phyloP scores from a whole-genome alignment of 2,888 invertebrate species.

The Zaprionus lineosus region DNA sequence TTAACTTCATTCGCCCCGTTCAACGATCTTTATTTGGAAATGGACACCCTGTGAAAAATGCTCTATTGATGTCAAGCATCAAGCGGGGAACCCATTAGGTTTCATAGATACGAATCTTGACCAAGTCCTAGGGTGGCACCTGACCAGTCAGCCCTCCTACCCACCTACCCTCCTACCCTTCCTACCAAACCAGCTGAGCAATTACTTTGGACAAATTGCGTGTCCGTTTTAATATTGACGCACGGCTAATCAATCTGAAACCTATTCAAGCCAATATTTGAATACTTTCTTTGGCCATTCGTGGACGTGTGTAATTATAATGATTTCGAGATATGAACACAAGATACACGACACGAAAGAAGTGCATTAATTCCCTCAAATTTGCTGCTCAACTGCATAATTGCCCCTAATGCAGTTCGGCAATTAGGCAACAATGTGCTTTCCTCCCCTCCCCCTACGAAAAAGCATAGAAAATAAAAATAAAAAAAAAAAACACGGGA shows the following conservation, averaged over 20 bases:
- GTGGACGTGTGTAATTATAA: constrained; percentile 32
- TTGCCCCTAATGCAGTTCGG: constrained; percentile 68
- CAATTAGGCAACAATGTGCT: constrained; percentile 59
- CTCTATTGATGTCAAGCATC: no score
- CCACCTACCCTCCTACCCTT: no score
- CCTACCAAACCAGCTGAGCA: no score
- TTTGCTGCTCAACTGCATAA: constrained; percentile 55
- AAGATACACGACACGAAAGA: constrained; percentile 45
- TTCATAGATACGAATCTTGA: constrained; percentile 47
- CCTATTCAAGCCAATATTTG: constrained; percentile 12
- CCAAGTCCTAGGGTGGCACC: no score
- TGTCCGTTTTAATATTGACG: constrained; percentile 30
- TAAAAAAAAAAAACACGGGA: no score
- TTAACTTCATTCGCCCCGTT: no score
- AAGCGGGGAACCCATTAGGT: no score
- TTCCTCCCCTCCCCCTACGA: not conserved
- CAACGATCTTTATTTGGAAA: no score
- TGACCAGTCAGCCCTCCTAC: no score
- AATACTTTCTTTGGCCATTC: not conserved
- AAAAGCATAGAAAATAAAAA: not conserved
- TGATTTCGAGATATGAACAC: constrained; percentile 34
- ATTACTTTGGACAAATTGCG: constrained; percentile 28
- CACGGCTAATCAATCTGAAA: no score
- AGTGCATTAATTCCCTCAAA: constrained; percentile 40
- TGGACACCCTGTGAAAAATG: no score